Percentiles rank a stretch among this genome's conserved stretches.
Conservation (phyloP, 1,140 invertebrate genomes). For the Drosophila auraria region DNA sequence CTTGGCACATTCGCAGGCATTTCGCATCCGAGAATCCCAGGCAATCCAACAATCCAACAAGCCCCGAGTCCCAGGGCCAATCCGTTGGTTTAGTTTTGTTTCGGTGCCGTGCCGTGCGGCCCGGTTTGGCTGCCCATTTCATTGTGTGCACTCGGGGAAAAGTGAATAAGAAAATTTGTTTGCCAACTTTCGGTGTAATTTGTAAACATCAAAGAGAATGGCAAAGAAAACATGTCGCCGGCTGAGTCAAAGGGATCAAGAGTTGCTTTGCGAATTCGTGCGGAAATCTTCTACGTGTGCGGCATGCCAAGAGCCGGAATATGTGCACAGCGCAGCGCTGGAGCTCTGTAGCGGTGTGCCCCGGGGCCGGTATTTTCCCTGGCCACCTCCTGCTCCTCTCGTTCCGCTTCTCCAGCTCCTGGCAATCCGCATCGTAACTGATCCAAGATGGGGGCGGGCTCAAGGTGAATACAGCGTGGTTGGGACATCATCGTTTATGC, state of each 20-base stretch:
- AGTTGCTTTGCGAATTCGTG: conserved; percentile 84
- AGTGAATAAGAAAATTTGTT: conserved; percentile 84
- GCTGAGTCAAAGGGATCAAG: conserved; percentile 80
- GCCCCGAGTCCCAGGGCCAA: conserved; percentile 12
- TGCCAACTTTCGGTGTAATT: conserved; percentile 83
- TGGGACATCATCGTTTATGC: conserved; percentile 29
- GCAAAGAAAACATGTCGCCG: conserved; percentile 79
- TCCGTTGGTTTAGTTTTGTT: conserved; percentile 46
- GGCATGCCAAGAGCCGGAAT: conserved; percentile 68
- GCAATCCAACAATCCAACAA: conserved; percentile 12
- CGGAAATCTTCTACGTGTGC: conserved; percentile 83
- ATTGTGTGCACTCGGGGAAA: conserved; percentile 65
- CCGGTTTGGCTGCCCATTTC: conserved; percentile 49
- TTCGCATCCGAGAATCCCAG: conserved; percentile 28
- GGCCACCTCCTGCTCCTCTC: not conserved
- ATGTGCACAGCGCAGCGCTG: conserved; percentile 24
- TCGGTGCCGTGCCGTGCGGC: conserved; percentile 20
- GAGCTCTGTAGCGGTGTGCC: conserved; percentile 21
- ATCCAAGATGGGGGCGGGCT: conserved; percentile 33
- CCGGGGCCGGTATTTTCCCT: conserved; percentile 11
- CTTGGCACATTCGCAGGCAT: conserved; percentile 65
- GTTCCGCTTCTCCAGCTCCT: not conserved
- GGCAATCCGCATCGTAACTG: conserved; percentile 37
- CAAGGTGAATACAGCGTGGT: conserved; percentile 29
- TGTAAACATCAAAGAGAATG: conserved; percentile 84